These are phyloP conservation scores for Anarsia innoxiella DNA, from an alignment of 2,888 invertebrate species.

Conservation along the genomic window DNA sequence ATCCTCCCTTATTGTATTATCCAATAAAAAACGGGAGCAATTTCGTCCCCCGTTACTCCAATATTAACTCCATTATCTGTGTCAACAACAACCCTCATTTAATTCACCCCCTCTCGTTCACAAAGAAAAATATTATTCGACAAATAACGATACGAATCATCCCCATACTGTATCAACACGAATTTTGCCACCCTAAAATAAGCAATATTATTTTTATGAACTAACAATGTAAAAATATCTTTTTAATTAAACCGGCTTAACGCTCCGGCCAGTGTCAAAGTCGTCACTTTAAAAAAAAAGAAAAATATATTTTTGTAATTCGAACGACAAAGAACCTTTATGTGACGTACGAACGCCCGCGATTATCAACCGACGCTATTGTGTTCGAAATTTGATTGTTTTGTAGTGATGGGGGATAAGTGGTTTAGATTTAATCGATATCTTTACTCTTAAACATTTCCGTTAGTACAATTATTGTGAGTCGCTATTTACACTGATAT, in stretches of 20 bases:
- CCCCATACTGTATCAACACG: constrained; percentile 34
- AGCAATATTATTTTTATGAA: constrained; percentile 69
- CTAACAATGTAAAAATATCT: constrained; percentile 43
- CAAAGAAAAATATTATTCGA: constrained; percentile 49
- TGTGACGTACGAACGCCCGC: constrained; percentile 47
- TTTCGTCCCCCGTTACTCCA: constrained; percentile 29
- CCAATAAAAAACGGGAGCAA: constrained; percentile 19
- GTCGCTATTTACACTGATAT: no score
- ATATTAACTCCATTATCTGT: constrained; percentile 53
- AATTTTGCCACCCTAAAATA: constrained; percentile 31
- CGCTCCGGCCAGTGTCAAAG: constrained; percentile 30
- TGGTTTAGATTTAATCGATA: no score
- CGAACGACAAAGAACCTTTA: constrained; percentile 56
- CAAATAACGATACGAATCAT: constrained; percentile 35
- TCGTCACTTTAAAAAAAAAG: constrained; percentile 24
- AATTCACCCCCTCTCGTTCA: constrained; percentile 34
- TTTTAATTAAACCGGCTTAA: constrained; percentile 69
- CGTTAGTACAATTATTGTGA: no score
- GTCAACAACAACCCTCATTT: constrained; percentile 52
- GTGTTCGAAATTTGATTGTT: constrained; percentile 64
- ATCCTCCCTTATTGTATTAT: no score
- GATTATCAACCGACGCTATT: constrained; percentile 65
- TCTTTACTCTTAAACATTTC: no score
- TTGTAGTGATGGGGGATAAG: constrained; percentile 31
- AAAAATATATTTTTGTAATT: constrained; percentile 17